phyloP scores from a whole-genome alignment of 2,888 invertebrate genomes.

The Germaria angustata region DNA sequence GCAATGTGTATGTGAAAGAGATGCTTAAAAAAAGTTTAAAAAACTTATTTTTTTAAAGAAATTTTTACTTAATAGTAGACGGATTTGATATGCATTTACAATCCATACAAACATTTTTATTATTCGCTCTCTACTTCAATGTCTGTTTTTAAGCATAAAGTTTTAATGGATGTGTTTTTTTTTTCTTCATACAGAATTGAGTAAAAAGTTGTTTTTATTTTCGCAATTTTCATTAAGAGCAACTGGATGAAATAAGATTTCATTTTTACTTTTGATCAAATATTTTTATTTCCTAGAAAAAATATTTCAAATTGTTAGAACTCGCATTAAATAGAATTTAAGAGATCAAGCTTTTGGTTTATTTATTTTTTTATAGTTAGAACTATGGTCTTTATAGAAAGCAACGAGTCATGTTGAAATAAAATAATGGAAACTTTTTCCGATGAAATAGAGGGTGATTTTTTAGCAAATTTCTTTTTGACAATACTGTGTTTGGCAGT shows the following conservation, averaged over 20 bases:
- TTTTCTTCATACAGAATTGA: background rate
- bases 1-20: conserved; percentile 1
- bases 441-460: no score
- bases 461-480: no score
- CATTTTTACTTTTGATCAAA: background rate
- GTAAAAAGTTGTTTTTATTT: background rate
- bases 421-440: no score
- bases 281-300: background rate
- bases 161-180: conserved; percentile 17
- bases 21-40: no score
- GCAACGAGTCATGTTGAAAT: no score
- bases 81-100: background rate
- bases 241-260: background rate
- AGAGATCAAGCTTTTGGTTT: no score
- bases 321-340: no score
- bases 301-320: no score
- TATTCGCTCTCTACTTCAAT: background rate
- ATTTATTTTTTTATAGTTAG: no score
- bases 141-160: background rate
- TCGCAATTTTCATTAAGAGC: background rate
- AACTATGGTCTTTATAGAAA: no score
- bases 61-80: background rate
- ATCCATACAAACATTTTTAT: background rate
- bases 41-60: no score
- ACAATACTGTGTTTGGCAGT: no score